phyloP scores from a whole-genome alignment of 2,888 invertebrate genomes.

The Trichopoda pennipes region DNA sequence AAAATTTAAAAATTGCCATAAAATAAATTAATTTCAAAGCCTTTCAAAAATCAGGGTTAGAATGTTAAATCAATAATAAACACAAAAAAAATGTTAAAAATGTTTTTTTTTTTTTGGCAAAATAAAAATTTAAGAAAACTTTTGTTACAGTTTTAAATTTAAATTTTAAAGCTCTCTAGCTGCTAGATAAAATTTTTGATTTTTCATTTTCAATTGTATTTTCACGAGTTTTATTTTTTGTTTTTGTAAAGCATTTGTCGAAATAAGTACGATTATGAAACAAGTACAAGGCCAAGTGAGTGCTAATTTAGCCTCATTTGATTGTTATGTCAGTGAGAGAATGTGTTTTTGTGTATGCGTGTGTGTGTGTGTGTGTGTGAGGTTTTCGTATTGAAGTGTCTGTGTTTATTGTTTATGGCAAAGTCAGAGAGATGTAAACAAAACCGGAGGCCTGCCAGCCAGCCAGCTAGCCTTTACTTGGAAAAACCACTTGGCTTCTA shows the following conservation, averaged over 20 bases:
- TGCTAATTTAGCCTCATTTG: conserved; percentile 66
- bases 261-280: conserved; percentile 61
- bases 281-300: conserved; percentile 68
- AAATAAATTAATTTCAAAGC: neutral
- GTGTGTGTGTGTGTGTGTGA: neutral
- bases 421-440: conserved; percentile 62
- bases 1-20: too few species aligned
- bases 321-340: neutral
- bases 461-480: conserved; percentile 28
- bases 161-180: neutral
- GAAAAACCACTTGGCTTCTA: conserved; percentile 53
- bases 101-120: too few species aligned
- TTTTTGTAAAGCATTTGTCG: conserved; percentile 33
- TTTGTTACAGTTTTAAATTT: too few species aligned
- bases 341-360: too few species aligned
- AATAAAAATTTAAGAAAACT: too few species aligned
- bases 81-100: too few species aligned
- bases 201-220: neutral
- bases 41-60: too few species aligned
- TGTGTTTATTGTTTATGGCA: conserved; percentile 17
- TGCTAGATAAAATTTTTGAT: neutral
- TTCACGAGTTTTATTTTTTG: conserved; percentile 2
- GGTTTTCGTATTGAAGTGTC: neutral
- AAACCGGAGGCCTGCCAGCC: conserved; percentile 60
- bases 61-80: neutral